Base-by-base conservation (phyloP, 2,888 invertebrate species). In the Amiota communis region DNA sequence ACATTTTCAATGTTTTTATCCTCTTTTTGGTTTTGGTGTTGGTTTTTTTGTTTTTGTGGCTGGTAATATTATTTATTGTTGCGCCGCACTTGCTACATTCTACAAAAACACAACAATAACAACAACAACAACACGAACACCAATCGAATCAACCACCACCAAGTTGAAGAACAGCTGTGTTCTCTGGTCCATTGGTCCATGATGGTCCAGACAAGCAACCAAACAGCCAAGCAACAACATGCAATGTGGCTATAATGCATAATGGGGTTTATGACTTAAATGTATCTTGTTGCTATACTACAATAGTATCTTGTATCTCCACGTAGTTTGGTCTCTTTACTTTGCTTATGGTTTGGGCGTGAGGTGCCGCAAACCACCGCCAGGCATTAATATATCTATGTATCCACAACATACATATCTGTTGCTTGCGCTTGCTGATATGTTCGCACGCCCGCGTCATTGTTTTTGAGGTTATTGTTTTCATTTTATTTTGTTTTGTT, bases 191-290 rank as follows among this genome's bases (percentile, higher is more conserved):
- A 36, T n/a, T 36, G 36, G 36, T 6, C 36, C 36, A 36, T 36
- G 36, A 36, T 36, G 8, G 36, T 36, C 36, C 36, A 23, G 3
- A 23, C 23, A 36, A 6, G 4, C 36, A 2, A 36, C 36, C 36
- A 23, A 23, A 23, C 23, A 36, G 36, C 6, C 36, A 2, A 36
- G 4, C 36, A 36, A 36, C 63, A 36, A 13, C 63, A 63, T 63
- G 63, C 15, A 63, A 46, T 65, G 65, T 49, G 17, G 47, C 65
- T 48, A 65, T 65, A 65, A 65, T 65, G 49, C 17, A 48, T 65
- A 36, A 65, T 65, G 20, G 49, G 47, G 51, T 68, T 68, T 65
- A 48, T 36, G 51, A 10, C 20, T 17, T 59, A 20, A 15, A 59
- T 59, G 1, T 17, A 11, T 59, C 11, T 15, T 8, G 9, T 48